Base-by-base conservation (phyloP, 37 sponge, comb jelly and placozoan species). In the Ianthella basta region DNA sequence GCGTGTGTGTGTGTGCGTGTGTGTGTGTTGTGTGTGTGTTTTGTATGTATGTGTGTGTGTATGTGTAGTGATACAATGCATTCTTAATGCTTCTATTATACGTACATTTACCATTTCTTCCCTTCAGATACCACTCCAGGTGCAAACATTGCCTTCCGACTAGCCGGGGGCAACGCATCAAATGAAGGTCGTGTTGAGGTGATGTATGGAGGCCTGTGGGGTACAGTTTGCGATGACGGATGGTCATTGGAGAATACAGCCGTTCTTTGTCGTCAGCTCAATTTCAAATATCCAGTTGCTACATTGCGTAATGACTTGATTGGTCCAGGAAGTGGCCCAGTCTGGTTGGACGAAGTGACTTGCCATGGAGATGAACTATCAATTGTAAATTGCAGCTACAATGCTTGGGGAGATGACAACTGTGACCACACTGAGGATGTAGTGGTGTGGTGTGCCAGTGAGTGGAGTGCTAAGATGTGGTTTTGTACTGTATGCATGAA, bases 321-420 rank as follows among this genome's bases (percentile, higher is more conserved):
- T 56, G 55, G 20, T 3, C n/a, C 60, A 0, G 82, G 82, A 19
- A 4, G 4, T 18, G 82, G 82, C 3, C 24, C 56, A 12, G 57
- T 81, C 25, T 59, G 60, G 61, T 35, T 81, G 39, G 82, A 81
- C 13, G 61, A 81, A 16, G 27, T 81, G 21, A 16, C 2, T 0
- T 81, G 82, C 56, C 8, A 13, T 81, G 82, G 82, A 37, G 65
- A 81, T 56, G 82, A 81, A 24, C n/a, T 10, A 50, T 55, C 33
- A 18, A 5, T 81, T 21, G 82, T n/a, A 5, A 40, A 81, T 57
- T 81, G 82, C 34, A 6, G 4, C 13, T 32, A 81, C 24, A 60
- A 23, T 36, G 82, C 60, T 4, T 81, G 82, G 82, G 82, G 82
- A 60, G 39, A 29, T 60, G 4, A 81, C 27, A 50, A 81, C 65